Base-by-base conservation (phyloP, 2,113 vertebrate species). In the Epinephelus cyanopodus region DNA sequence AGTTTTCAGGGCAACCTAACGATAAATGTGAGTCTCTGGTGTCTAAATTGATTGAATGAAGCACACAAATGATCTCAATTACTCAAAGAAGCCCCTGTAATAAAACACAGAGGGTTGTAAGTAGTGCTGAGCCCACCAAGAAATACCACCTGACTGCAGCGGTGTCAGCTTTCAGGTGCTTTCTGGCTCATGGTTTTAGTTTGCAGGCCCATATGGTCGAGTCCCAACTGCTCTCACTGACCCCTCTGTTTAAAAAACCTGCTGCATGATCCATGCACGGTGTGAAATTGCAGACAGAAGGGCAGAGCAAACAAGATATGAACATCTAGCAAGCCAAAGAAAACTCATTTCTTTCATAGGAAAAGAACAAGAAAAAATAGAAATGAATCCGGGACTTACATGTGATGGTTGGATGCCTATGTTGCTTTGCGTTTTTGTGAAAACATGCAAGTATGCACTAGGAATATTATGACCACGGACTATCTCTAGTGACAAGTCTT, bases 141-240 rank as follows among this genome's bases (percentile, higher is more conserved):
- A 58, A 58, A 68, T 18, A 48, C 11, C 42, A 18, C 6, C 54
- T 53, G 47, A 71, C 63, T 58, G 79, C 63, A 68, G 64, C 69
- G 56, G 27, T 1, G n/a, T 63, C 70, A 18, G 37, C 33, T 54
- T 37, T 37, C 58, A 80, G 23, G 27, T 11, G 7, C 33, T 6
- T 65, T 52, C 23, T 23, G n/a, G 62, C 54, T 73, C 21, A 64
- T 74, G 50, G 21, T 69, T 67, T 75, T 64, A 17, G 52, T 12
- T 57, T 11, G 8, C 53, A 71, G 37, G n/a, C 29, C 56, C 56
- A 69, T 53, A 60, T 56, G 25, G 50, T 57, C 6, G 4, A 56
- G 19, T 64, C 50, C 23, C 48, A 64, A 33, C 6, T 11, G 62
- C 37, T 65, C 50, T 25, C 50, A 14, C 21, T 45, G 10, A 64